A percentile compares a stretch with the other conserved stretches of the same genome.
Evolutionary conservation across 2,888 invertebrate species (phyloP).

Genomic region (Caenorhabditis sp.): DNA sequence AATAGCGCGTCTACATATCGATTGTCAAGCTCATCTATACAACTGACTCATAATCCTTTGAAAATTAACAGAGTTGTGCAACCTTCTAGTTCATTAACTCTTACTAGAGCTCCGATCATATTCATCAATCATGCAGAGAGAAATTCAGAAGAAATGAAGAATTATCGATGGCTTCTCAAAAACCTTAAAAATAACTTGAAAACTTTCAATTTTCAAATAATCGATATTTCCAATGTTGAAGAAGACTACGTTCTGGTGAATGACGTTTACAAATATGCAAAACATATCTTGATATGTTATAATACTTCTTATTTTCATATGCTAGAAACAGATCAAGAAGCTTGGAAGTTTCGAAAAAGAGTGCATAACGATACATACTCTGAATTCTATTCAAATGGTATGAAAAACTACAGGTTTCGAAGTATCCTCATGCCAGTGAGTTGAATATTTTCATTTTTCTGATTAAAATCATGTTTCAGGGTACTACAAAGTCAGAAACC

Average conservation of each 20-base stretch:
- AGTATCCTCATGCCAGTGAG: slow-evolving; percentile 32
- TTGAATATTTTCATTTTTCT: not conserved
- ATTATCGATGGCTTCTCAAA: slow-evolving; percentile 30
- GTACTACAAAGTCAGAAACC: not conserved
- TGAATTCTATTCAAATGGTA: slow-evolving; percentile 23
- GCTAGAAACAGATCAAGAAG: not conserved
- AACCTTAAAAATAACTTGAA: slow-evolving; percentile 20
- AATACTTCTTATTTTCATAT: slow-evolving; percentile 12
- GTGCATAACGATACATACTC: slow-evolving; percentile 12
- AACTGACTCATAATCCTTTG: not conserved
- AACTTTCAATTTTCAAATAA: not conserved
- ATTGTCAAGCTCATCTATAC: not conserved
- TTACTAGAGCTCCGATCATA: slow-evolving; percentile 16
- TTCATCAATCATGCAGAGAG: slow-evolving; percentile 28
- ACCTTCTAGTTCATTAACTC: not conserved
- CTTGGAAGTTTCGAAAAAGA: not conserved
- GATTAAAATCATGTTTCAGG: slow-evolving; percentile 5
- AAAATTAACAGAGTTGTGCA: not conserved
- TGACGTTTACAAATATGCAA: not conserved
- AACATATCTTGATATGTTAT: slow-evolving; percentile 33
- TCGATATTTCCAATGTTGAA: slow-evolving; percentile 14
- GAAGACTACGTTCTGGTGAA: not conserved
- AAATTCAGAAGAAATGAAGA: slow-evolving; percentile 10
- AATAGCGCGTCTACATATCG: not conserved
- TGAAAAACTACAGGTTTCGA: slow-evolving; percentile 26